These are phyloP conservation scores for Urocolius indicus DNA, from an alignment of 2,113 vertebrate species.

Conservation along the genomic window DNA sequence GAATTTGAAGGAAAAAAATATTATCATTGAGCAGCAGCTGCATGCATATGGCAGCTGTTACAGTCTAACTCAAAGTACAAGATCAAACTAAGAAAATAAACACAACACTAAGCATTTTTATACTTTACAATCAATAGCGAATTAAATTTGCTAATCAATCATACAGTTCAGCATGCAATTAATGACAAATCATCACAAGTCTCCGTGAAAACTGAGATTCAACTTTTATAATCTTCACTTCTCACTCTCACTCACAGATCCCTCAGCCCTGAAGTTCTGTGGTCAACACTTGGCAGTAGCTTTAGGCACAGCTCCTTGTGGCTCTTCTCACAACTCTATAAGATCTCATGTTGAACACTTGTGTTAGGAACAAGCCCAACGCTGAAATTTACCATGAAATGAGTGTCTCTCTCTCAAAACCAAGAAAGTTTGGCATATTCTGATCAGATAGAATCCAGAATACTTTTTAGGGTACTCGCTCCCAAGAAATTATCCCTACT, in stretches of 20 bases:
- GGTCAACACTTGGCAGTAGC: not conserved
- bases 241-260: not conserved
- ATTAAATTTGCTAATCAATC: not conserved
- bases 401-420: not conserved
- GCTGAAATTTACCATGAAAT: not conserved
- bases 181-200: not conserved
- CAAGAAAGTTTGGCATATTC: not conserved
- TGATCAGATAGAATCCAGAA: not conserved
- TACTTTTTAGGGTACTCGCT: not conserved
- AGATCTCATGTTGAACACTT: not conserved
- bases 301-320: not conserved
- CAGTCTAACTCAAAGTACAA: not conserved
- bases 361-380: not conserved
- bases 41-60: conserved; percentile 12
- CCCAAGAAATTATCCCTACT: not conserved
- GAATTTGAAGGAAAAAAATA: not conserved
- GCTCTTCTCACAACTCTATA: not conserved
- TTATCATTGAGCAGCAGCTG: conserved; percentile 17
- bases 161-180: not conserved
- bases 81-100: conserved; percentile 35
- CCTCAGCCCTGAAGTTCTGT: not conserved
- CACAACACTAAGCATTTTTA: not conserved
- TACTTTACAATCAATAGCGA: not conserved
- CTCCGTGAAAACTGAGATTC: not conserved
- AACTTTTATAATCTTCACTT: not conserved